phyloP scores from a whole-genome alignment of 2,888 invertebrate species.

The Melangyna quadrimaculata region DNA sequence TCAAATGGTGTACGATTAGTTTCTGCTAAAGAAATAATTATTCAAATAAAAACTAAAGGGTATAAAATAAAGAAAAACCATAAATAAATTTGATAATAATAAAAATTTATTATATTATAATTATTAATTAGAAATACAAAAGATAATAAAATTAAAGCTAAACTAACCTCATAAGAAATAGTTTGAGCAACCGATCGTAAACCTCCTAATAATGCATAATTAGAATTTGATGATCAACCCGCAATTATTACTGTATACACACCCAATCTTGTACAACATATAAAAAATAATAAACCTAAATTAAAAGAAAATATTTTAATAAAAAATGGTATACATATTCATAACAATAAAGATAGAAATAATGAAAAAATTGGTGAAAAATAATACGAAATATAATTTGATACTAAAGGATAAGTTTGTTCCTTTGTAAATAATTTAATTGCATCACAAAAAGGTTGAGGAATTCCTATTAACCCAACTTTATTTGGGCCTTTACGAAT shows the following conservation, averaged over 20 bases:
- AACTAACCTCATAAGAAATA: conserved; percentile 89
- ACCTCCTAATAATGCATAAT: conserved; percentile 87
- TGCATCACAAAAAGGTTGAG: conserved; percentile 88
- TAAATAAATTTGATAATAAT: too few species aligned
- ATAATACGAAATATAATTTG: conserved; percentile 85
- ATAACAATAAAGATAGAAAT: conserved; percentile 84
- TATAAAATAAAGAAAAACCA: too few species aligned
- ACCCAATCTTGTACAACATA: conserved; percentile 84
- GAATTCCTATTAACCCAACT: conserved; percentile 84
- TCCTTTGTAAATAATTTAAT: conserved; percentile 88
- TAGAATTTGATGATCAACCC: conserved; percentile 88
- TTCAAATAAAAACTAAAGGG: too few species aligned
- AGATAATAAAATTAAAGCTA: conserved; percentile 85
- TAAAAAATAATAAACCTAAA: conserved; percentile 85
- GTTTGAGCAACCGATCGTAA: conserved; percentile 87
- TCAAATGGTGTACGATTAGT: conserved; percentile 89
- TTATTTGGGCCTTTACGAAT: conserved; percentile 89
- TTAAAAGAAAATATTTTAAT: too few species aligned
- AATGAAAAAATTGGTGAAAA: conserved; percentile 83
- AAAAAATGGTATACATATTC: conserved; percentile 84
- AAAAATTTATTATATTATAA: conserved; percentile 83
- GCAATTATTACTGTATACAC: conserved; percentile 86
- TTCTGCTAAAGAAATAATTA: conserved; percentile 85
- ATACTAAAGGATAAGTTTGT: conserved; percentile 82
- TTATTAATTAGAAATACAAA: conserved; percentile 83